Base-by-base conservation (phyloP, 1,140 invertebrate genomes). In the Ectropis grisescens region DNA sequence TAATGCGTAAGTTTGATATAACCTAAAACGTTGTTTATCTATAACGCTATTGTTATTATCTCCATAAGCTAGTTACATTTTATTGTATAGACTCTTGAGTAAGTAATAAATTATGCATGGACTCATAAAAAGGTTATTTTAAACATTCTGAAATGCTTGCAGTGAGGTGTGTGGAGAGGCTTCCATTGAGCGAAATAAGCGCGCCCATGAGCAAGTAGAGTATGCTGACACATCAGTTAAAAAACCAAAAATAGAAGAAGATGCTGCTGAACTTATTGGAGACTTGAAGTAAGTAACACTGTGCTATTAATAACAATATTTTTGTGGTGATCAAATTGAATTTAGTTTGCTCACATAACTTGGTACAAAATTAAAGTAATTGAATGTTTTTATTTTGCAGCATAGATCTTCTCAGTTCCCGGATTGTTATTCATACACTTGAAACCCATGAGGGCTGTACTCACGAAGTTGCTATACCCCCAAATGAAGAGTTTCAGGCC, bases 381-480 rank as follows among this genome's bases (percentile, higher is more conserved):
- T 28, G 10, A 11, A n/a, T n/a, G n/a, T 16, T 7, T 14, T 19
- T 4, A 25, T 19, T 14, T 67, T 84, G 39, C 55, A 89, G 87
- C 47, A 62, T 89, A 47, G 85, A 89, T 40, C 83, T 87, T 43
- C 74, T 88, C 29, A 79, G 82, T 2, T 81, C 88, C 11, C 84
- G 91, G 44, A 93, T 97, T 41, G 88, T 91, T 42, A 88, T 97
- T 22, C 93, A 96, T 69, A 90, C 89, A 8, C 87, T 98, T 39
- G 94, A 97, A 47, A 92, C 94, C 5, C 85, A 94, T 10, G 94
- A 95, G 60, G 90, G 92, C 2, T 98, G 95, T 80, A 91, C 91
- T 16, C 96, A 98, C 82, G 95, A 97, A 82, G 94, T 98, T 22
- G 96, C 96, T 13, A 86, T 95, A 31, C 95, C 96, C 31, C 92